phyloP scores from a whole-genome alignment of 2,797 vertebrate genomes.

The Pipistrellus kuhlii region DNA sequence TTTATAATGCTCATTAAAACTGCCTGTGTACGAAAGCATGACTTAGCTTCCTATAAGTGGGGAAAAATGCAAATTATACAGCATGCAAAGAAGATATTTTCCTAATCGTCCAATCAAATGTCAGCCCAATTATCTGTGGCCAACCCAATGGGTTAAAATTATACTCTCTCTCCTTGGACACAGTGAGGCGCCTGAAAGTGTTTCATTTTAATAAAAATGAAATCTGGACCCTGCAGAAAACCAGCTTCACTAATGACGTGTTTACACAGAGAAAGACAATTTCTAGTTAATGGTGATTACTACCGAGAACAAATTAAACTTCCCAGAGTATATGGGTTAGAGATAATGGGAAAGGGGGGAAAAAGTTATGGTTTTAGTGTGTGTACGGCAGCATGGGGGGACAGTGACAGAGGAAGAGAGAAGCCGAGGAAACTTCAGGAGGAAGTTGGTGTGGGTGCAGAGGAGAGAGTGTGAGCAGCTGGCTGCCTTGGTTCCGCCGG shows the following conservation, averaged over 20 bases:
- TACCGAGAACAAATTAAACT: slow-evolving; percentile 90
- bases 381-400: slow-evolving; percentile 69
- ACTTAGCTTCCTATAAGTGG: slow-evolving; percentile 84
- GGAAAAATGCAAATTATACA: slow-evolving; percentile 88
- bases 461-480: background rate
- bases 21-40: slow-evolving; percentile 84
- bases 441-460: background rate
- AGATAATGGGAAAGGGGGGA: slow-evolving; percentile 85
- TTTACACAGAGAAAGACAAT: slow-evolving; percentile 91
- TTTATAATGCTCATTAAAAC: slow-evolving; percentile 88
- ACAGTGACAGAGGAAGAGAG: slow-evolving; percentile 57
- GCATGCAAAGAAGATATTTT: slow-evolving; percentile 86
- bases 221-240: slow-evolving; percentile 90
- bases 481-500: background rate
- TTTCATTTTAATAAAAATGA: slow-evolving; percentile 91
- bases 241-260: slow-evolving; percentile 89
- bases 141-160: slow-evolving; percentile 89
- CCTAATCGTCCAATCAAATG: slow-evolving; percentile 90
- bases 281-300: slow-evolving; percentile 92
- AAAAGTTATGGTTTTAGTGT: slow-evolving; percentile 83
- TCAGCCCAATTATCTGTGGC: slow-evolving; percentile 88
- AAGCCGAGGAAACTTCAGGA: slow-evolving; percentile 48
- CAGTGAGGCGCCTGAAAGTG: slow-evolving; percentile 88
- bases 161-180: slow-evolving; percentile 88
- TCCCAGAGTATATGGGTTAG: slow-evolving; percentile 87